These are phyloP conservation scores for Netelia fuscicornis DNA, from an alignment of 2,888 invertebrate species.

Conservation along the genomic window DNA sequence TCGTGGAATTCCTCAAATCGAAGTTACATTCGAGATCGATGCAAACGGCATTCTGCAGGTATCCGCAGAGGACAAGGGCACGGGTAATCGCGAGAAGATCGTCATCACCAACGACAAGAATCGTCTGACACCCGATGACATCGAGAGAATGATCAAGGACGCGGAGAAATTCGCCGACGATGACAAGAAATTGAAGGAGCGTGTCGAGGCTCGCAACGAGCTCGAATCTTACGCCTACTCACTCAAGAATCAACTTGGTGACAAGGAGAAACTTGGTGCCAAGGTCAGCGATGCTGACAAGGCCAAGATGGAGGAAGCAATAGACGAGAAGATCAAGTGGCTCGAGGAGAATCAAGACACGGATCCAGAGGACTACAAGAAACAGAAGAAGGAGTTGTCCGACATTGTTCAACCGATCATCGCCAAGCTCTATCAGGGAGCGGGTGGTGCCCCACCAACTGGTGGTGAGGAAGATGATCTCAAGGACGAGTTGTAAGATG, in stretches of 20 bases:
- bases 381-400: slow-evolving; percentile 97
- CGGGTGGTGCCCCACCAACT: slow-evolving; percentile 92
- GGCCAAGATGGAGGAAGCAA: slow-evolving; percentile 96
- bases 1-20: slow-evolving; percentile 96
- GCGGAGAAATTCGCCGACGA: slow-evolving; percentile 99
- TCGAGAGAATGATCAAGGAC: slow-evolving; percentile 99
- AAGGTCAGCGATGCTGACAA: slow-evolving; percentile 96
- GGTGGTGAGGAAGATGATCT: slow-evolving; percentile 91
- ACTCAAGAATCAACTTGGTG: slow-evolving; percentile 97
- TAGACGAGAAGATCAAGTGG: slow-evolving; percentile 99
- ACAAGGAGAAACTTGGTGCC: slow-evolving; percentile 98
- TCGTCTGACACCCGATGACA: slow-evolving; percentile 98
- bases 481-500: slow-evolving; percentile 92
- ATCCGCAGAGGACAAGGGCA: slow-evolving; percentile 99
- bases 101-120: slow-evolving; percentile 99
- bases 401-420: slow-evolving; percentile 98
- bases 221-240: slow-evolving; percentile 99
- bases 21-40: slow-evolving; percentile 97
- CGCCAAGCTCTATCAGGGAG: slow-evolving; percentile 96
- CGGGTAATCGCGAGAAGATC: slow-evolving; percentile 99
- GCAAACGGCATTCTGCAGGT: slow-evolving; percentile 98
- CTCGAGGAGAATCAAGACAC: slow-evolving; percentile 97
- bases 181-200: slow-evolving; percentile 98
- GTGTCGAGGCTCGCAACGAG: slow-evolving; percentile 98
- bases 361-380: slow-evolving; percentile 96